phyloP scores from a whole-genome alignment of 2,888 invertebrate genomes.

The Scaptomyza reducta region DNA sequence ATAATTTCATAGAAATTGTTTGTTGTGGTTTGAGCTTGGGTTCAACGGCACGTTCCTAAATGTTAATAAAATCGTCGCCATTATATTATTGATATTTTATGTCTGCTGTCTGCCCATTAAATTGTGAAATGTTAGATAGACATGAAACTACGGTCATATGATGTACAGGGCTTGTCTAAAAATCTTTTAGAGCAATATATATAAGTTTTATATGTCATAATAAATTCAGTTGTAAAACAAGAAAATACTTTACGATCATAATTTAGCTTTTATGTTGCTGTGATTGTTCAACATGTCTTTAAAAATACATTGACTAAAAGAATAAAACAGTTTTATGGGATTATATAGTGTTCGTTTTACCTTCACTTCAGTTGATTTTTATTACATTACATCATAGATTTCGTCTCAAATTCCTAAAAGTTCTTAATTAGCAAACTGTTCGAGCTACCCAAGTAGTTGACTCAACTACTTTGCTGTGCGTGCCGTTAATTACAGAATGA shows the following conservation, averaged over 20 bases:
- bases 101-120: conserved; percentile 38
- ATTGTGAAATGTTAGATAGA: conserved; percentile 39
- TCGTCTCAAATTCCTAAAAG: no score
- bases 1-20: conserved; percentile 43
- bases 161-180: not conserved
- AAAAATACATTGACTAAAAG: no score
- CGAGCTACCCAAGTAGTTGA: not conserved
- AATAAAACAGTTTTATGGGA: no score
- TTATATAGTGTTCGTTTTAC: no score
- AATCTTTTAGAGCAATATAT: conserved; percentile 7
- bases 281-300: no score
- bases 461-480: conserved; percentile 29
- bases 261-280: not conserved
- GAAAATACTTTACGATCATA: not conserved
- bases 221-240: not conserved
- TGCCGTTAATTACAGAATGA: conserved; percentile 23
- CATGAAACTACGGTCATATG: conserved; percentile 8
- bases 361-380: no score
- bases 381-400: no score
- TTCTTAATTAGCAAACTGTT: conserved; percentile 2
- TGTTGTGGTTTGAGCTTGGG: conserved; percentile 8
- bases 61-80: conserved; percentile 30
- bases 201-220: not conserved
- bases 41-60: conserved; percentile 27
- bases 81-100: conserved; percentile 57